Evolutionary conservation across 1,140 invertebrate genomes (phyloP), one percentile per base, ranked within the genome.

Genomic region (Heliconius congener): DNA sequence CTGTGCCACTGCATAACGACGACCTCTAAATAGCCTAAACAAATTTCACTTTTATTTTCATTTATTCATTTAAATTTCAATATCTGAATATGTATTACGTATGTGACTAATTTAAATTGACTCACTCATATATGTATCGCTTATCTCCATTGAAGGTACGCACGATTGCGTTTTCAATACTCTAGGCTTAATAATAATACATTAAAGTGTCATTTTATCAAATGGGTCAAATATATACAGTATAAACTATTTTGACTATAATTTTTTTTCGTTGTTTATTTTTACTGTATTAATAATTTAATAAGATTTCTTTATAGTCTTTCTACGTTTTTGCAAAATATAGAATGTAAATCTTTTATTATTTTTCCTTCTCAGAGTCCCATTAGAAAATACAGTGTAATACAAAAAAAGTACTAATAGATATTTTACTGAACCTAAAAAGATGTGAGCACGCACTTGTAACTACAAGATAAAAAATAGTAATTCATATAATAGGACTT

Each of bases 161-260:
- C 27, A 27, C 23, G 60, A 66, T 66, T 66, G 27, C 60, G 13
- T 66, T 13, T 66, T 5, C 60, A 66, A 30, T 66, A n/a, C 8
- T 3, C 55, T 23, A 16, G 23, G 27, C 27, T 66, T 66, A 66
- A 30, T 30, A 66, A 66, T 66, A 66, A 66, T 66, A 16, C 11
- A 66, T 66, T 66, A 66, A 11, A 66, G 60, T 27, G 11, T 66
- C 23, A 66, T 66, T 66, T 66, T 66, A 66, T 66, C 60, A 66
- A 30, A 66, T 66, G 13, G 60, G 60, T 66, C 60, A 66, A 30
- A 30, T 30, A 30, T 30, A 23, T 23, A 23, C 23, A 23, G 23
- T 23, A 23, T 23, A 30, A 66, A 60, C n/a, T 60, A 9, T 60
- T 60, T 60, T 27, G n/a, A 9, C n/a, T 23, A 23, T 23, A 23